phyloP scores from a whole-genome alignment of 1,140 invertebrate species.

The Limonius californicus region DNA sequence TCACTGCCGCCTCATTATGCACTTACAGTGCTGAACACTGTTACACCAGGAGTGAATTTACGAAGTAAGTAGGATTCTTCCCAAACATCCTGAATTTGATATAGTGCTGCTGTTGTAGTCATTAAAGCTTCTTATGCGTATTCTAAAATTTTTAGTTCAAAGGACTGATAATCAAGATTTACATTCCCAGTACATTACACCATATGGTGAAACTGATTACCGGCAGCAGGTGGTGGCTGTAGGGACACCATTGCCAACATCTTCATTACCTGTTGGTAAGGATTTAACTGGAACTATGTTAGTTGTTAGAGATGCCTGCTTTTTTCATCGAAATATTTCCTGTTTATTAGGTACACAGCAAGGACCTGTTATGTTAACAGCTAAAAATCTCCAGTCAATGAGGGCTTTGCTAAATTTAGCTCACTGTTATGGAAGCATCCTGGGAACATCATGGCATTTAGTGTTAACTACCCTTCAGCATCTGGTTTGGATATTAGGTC shows the following conservation, averaged over 20 bases:
- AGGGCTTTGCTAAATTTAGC: slow-evolving; percentile 83
- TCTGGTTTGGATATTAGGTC: slow-evolving; percentile 94
- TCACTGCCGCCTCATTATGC: slow-evolving; percentile 95
- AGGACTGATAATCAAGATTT: slow-evolving; percentile 47
- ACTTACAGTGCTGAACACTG: slow-evolving; percentile 74
- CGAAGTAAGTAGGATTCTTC: slow-evolving; percentile 33
- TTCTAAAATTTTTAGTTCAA: slow-evolving; percentile 33
- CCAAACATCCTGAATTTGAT: background rate
- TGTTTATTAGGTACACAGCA: slow-evolving; percentile 67
- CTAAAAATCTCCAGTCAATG: slow-evolving; percentile 97
- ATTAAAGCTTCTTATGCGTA: background rate
- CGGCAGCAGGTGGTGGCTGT: slow-evolving; percentile 91
- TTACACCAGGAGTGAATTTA: slow-evolving; percentile 51
- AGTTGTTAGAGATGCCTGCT: too few relatives aligned
- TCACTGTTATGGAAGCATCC: slow-evolving; percentile 86
- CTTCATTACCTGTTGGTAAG: slow-evolving; percentile 67
- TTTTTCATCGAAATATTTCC: too few relatives aligned
- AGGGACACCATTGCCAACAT: slow-evolving; percentile 84
- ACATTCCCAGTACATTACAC: slow-evolving; percentile 51
- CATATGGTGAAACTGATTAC: slow-evolving; percentile 60
- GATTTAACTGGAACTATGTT: too few relatives aligned
- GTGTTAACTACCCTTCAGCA: slow-evolving; percentile 94
- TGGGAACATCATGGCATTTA: slow-evolving; percentile 93
- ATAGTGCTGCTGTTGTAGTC: too few relatives aligned
- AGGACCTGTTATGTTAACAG: slow-evolving; percentile 97